A percentile compares a stretch with the other conserved stretches of the same genome.
phyloP scores from a whole-genome alignment of 2,888 invertebrate genomes.

The Cabera pusaria region DNA sequence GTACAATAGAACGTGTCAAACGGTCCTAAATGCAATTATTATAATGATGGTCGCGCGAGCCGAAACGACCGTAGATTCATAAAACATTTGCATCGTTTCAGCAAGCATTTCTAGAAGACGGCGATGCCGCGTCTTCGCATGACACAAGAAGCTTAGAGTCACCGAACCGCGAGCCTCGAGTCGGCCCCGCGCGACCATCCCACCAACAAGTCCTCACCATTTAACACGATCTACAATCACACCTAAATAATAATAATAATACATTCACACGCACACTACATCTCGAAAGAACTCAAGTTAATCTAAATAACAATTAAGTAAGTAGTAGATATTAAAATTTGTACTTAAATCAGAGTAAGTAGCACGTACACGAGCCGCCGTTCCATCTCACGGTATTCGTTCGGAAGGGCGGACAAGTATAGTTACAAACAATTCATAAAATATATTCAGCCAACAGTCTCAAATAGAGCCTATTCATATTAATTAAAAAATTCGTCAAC shows the following conservation, averaged over 20 bases:
- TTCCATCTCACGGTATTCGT: constrained; percentile 46
- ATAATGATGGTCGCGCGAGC: constrained; percentile 10
- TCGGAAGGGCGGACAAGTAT: constrained; percentile 66
- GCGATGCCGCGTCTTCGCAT: no score
- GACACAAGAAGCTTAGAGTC: no score
- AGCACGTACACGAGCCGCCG: constrained; percentile 60
- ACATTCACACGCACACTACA: constrained; percentile 57
- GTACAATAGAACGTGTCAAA: constrained; percentile 71
- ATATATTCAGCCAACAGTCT: constrained; percentile 79
- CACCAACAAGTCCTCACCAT: constrained; percentile 36
- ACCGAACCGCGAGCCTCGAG: no score
- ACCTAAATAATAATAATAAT: constrained; percentile 53
- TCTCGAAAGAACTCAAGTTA: constrained; percentile 59
- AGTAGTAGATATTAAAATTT: constrained; percentile 63
- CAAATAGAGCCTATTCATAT: constrained; percentile 63
- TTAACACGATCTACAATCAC: constrained; percentile 64
- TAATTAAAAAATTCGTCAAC: constrained; percentile 70
- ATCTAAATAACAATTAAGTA: constrained; percentile 76
- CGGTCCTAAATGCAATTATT: constrained; percentile 37
- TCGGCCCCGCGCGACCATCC: constrained; percentile 5
- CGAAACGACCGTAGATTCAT: constrained; percentile 8
- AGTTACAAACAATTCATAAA: constrained; percentile 72
- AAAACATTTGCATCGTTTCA: constrained; percentile 17
- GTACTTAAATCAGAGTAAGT: constrained; percentile 79
- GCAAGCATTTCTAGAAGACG: constrained; percentile 19